phyloP scores from a whole-genome alignment of 2,888 invertebrate species.

The Campopleginae sp. region DNA sequence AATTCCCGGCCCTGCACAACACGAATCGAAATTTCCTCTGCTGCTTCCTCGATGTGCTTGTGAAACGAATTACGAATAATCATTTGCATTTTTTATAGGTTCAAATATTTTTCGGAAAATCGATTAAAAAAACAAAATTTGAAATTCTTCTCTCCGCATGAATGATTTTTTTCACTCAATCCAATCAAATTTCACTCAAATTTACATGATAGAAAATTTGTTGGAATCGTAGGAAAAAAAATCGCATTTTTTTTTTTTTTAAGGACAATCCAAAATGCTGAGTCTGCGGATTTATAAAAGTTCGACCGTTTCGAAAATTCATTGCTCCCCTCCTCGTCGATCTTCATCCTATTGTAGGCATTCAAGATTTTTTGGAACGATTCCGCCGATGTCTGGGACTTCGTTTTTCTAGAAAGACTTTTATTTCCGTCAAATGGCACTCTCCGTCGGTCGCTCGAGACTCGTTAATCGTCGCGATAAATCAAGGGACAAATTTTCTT shows the following conservation, averaged over 20 bases:
- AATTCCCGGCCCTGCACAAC: background rate
- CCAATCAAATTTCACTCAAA: too few species aligned
- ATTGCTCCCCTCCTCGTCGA: background rate
- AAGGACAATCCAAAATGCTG: background rate
- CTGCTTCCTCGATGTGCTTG: background rate
- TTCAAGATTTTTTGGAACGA: background rate
- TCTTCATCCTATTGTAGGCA: background rate
- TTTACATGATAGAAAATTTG: background rate
- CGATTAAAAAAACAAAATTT: background rate
- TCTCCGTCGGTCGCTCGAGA: background rate
- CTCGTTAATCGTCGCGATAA: background rate
- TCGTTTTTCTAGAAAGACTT: background rate
- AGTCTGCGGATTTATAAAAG: background rate
- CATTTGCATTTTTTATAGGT: background rate
- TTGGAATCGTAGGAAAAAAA: background rate
- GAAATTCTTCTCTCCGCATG: too few species aligned
- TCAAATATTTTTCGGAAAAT: background rate
- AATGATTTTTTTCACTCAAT: background rate
- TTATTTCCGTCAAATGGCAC: background rate
- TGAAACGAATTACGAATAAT: background rate
- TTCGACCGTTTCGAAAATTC: background rate
- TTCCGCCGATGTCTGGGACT: background rate
- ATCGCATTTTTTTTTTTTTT: too few species aligned
- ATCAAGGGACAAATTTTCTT: background rate
- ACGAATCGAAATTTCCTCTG: background rate